Evolutionary conservation across 2,888 invertebrate species (phyloP).

Genomic region (Drosophila ochracea): DNA sequence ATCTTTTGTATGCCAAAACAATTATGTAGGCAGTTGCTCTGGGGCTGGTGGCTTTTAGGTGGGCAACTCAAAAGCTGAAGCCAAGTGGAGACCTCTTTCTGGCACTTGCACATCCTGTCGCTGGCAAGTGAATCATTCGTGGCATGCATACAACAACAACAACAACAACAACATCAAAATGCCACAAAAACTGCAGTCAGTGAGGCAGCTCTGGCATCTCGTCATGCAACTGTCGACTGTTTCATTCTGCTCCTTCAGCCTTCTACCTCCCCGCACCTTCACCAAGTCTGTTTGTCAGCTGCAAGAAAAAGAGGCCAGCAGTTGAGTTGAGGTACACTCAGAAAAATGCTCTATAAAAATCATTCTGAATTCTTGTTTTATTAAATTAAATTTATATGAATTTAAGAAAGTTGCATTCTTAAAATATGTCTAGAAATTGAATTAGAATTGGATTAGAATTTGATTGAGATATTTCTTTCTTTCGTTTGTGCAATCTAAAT

Average conservation of each 20-base stretch:
- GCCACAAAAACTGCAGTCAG: conserved; percentile 67
- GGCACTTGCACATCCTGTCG: conserved; percentile 77
- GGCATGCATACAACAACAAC: conserved; percentile 57
- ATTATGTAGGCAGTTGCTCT: conserved; percentile 41
- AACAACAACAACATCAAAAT: conserved; percentile 28
- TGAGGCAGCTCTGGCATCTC: conserved; percentile 71
- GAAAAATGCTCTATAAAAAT: background rate
- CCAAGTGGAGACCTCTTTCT: conserved; percentile 71
- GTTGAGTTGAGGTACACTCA: conserved; percentile 62
- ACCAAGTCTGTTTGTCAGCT: conserved; percentile 59
- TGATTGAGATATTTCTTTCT: background rate
- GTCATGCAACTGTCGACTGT: conserved; percentile 79
- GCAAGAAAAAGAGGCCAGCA: conserved; percentile 68
- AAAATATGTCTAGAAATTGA: background rate
- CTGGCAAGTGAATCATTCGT: conserved; percentile 74
- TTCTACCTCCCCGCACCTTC: background rate
- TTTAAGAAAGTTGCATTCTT: background rate
- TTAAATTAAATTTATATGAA: background rate
- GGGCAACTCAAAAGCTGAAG: conserved; percentile 52
- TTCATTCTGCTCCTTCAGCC: conserved; percentile 40
- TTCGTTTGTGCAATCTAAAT: no score
- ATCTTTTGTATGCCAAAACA: conserved; percentile 57
- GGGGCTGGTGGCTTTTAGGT: conserved; percentile 47
- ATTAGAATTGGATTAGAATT: background rate
- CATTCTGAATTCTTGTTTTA: background rate